Evolutionary conservation across 30 jellyfish, hydroid and myxozoan species (phyloP).

Genomic region (Nemopilema nomurai): DNA sequence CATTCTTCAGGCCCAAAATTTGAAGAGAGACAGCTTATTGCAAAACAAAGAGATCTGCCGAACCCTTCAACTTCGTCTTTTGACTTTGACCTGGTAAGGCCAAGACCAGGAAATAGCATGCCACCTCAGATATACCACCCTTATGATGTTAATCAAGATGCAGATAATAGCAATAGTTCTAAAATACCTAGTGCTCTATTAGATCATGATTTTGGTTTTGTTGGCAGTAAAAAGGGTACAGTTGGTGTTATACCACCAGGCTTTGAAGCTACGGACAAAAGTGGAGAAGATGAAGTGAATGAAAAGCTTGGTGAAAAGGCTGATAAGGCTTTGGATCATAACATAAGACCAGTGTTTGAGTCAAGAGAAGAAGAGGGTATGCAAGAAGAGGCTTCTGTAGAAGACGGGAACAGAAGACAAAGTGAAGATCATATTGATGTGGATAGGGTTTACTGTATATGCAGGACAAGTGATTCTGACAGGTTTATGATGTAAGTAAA

Average conservation of each 20-base stretch:
- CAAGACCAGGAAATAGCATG: neutral
- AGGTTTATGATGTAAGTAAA: slow-evolving; percentile 88
- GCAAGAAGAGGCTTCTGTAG: slow-evolving; percentile 4
- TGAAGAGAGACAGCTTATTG: no score
- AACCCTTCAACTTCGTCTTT: no score
- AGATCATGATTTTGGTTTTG: slow-evolving; percentile 61
- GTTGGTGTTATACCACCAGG: neutral
- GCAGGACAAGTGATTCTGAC: slow-evolving; percentile 82
- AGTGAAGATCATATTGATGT: slow-evolving; percentile 10
- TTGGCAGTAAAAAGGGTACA: neutral
- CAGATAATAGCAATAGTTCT: neutral
- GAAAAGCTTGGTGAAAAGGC: neutral
- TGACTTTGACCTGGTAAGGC: neutral
- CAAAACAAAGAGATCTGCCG: neutral
- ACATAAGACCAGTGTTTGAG: neutral
- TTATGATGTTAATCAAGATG: neutral
- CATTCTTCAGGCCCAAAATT: neutral
- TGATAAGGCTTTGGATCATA: neutral
- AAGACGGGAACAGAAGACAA: neutral
- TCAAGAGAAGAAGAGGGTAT: neutral
- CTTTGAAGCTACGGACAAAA: neutral
- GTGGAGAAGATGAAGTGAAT: neutral
- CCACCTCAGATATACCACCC: neutral
- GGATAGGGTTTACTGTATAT: slow-evolving; percentile 76
- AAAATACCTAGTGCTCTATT: slow-evolving; percentile 22